phyloP scores from a whole-genome alignment of 2,888 invertebrate species.

The Sipunculus nudus region DNA sequence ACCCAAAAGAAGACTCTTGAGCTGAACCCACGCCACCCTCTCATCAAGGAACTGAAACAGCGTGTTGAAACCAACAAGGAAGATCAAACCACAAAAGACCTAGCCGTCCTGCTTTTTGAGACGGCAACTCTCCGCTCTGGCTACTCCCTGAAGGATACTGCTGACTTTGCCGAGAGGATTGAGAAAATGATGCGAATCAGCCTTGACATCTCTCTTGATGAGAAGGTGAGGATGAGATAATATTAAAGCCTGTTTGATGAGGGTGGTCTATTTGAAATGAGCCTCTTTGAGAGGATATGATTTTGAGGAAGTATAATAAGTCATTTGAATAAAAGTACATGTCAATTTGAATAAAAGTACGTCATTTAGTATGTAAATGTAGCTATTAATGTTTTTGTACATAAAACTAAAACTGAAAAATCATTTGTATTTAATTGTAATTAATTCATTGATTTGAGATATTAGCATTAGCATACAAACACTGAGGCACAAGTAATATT shows the following conservation, averaged over 20 bases:
- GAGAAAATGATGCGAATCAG: constrained; percentile 82
- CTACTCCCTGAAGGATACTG: constrained; percentile 87
- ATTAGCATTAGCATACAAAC: too few relatives aligned
- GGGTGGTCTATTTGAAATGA: too few relatives aligned
- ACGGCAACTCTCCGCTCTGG: constrained; percentile 90
- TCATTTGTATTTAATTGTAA: too few relatives aligned
- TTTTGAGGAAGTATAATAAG: too few relatives aligned
- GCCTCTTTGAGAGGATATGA: too few relatives aligned
- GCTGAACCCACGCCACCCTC: constrained; percentile 96
- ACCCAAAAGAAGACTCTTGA: constrained; percentile 89
- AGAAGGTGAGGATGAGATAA: constrained; percentile 67
- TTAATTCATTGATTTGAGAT: too few relatives aligned
- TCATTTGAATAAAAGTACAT: too few relatives aligned
- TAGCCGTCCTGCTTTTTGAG: constrained; percentile 81
- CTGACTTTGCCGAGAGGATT: constrained; percentile 88
- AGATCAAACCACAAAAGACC: constrained; percentile 81
- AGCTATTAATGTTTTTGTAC: too few relatives aligned
- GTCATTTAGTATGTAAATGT: too few relatives aligned
- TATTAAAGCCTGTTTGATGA: not conserved
- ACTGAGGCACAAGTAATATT: too few relatives aligned
- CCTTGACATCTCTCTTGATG: constrained; percentile 72
- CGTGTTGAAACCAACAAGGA: constrained; percentile 79
- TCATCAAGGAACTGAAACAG: constrained; percentile 88
- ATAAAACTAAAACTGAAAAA: too few relatives aligned
- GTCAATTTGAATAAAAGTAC: too few relatives aligned